Percentiles rank a stretch among this genome's conserved stretches.
phyloP scores from a whole-genome alignment of 2,888 invertebrate genomes.

The Ischnura elegans region DNA sequence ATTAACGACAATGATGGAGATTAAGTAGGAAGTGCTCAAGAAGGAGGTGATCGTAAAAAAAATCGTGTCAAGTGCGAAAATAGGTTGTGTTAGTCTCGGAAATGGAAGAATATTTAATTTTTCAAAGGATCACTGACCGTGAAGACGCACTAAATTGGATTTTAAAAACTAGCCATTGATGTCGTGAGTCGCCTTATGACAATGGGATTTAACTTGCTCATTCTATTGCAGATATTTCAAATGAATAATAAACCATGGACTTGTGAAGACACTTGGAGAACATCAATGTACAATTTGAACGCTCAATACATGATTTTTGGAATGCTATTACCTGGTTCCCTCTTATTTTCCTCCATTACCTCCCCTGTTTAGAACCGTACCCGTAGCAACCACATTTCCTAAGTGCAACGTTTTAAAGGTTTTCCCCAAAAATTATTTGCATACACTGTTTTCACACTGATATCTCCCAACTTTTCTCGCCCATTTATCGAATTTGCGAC shows the following conservation, averaged over 20 bases:
- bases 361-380: neutral
- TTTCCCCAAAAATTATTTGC: conserved; percentile 7
- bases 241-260: neutral
- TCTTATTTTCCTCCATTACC: conserved; percentile 11
- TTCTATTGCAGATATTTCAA: neutral
- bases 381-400: neutral
- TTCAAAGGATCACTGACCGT: neutral
- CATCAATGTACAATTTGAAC: conserved; percentile 38
- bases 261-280: conserved; percentile 2
- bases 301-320: conserved; percentile 47
- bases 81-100: neutral
- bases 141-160: neutral
- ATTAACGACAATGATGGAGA: too few relatives aligned
- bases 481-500: neutral
- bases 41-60: too few relatives aligned
- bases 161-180: neutral
- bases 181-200: neutral
- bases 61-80: neutral
- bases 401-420: neutral
- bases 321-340: conserved; percentile 2
- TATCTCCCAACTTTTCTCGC: neutral
- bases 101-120: neutral
- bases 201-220: neutral
- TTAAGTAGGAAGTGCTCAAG: too few relatives aligned
- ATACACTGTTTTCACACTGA: neutral